Percentiles rank a stretch among this genome's conserved stretches.
phyloP scores from a whole-genome alignment of 1,140 invertebrate genomes.

The Nephotettix cincticeps region DNA sequence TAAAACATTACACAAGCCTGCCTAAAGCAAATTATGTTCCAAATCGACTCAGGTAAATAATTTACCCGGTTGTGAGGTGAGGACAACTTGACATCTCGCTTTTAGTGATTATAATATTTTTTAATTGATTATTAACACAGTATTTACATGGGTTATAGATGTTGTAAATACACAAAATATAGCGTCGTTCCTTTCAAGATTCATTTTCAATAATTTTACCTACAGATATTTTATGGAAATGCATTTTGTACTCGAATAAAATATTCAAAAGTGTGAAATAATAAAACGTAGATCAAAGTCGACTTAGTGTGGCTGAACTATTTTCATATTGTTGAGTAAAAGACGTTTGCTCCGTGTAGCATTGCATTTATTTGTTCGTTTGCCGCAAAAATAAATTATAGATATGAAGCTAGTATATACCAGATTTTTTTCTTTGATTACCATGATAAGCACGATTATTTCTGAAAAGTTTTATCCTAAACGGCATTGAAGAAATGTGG shows the following conservation, averaged over 20 bases:
- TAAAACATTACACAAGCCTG: background rate
- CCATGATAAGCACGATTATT: background rate
- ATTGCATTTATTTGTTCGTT: constrained; percentile 5
- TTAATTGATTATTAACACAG: background rate
- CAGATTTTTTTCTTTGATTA: background rate
- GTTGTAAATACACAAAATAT: constrained; percentile 14
- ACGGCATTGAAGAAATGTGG: constrained; percentile 29
- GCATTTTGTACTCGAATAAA: background rate
- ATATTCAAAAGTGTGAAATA: background rate
- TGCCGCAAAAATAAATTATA: background rate
- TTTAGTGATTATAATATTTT: constrained; percentile 12
- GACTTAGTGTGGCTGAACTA: background rate
- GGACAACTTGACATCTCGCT: background rate
- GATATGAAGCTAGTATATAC: background rate
- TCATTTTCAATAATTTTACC: background rate
- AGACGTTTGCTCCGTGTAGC: background rate
- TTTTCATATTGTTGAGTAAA: constrained; percentile 5
- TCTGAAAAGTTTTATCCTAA: constrained; percentile 27
- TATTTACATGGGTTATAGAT: background rate
- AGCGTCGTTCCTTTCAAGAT: background rate
- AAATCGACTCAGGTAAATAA: constrained; percentile 2
- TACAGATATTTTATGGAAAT: constrained; percentile 5
- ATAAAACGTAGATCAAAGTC: background rate
- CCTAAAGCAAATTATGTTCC: background rate
- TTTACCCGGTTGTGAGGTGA: background rate